phyloP scores from a whole-genome alignment of 1,140 invertebrate species.

The Bombus huntii region DNA sequence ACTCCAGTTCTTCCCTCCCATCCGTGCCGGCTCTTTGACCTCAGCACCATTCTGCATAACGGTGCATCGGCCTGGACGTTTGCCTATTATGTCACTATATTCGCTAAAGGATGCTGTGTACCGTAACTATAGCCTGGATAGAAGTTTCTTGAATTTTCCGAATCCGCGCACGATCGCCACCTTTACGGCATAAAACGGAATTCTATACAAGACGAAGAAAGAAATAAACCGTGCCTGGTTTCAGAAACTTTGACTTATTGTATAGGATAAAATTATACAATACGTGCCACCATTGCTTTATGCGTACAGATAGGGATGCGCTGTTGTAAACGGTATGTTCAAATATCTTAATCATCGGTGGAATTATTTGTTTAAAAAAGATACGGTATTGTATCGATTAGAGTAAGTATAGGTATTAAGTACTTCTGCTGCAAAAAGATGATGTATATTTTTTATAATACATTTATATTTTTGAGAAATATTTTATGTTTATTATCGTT shows the following conservation, averaged over 20 bases:
- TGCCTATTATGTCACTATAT: conserved; percentile 75
- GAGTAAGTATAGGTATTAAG: no score
- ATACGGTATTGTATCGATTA: no score
- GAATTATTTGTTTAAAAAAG: no score
- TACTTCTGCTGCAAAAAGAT: no score
- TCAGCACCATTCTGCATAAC: conserved; percentile 73
- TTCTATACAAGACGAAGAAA: neutral
- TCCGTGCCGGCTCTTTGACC: conserved; percentile 69
- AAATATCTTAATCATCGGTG: no score
- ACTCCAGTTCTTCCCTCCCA: conserved; percentile 47
- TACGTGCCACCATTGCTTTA: no score
- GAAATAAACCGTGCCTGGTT: neutral
- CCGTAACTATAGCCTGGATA: conserved; percentile 47
- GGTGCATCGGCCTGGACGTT: conserved; percentile 73
- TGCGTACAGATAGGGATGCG: no score
- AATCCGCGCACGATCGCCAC: neutral
- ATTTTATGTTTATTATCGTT: no score
- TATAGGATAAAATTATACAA: no score
- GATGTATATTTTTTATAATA: no score
- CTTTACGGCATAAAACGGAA: neutral
- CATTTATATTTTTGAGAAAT: no score
- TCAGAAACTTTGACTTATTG: neutral
- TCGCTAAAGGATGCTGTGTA: conserved; percentile 60
- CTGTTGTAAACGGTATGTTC: no score
- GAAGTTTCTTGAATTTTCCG: conserved; percentile 29